A percentile compares a stretch with the other conserved stretches of the same genome.
These are phyloP conservation scores for Stylophora pistillata DNA, from an alignment of 64 coral and sea anemone species.

Conservation along the genomic window DNA sequence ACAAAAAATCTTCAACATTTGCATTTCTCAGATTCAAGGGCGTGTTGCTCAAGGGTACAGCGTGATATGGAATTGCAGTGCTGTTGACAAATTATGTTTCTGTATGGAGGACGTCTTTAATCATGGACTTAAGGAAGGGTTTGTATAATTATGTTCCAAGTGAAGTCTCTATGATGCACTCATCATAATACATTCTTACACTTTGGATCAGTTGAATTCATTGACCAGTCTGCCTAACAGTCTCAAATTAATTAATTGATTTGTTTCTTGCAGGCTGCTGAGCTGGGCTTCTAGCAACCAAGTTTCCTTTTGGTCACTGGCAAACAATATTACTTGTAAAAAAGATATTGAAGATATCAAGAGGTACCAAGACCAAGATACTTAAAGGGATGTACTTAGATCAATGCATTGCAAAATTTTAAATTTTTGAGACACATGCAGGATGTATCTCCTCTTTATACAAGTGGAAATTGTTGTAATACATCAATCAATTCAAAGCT, in stretches of 20 bases:
- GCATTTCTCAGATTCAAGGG: constrained; percentile 37
- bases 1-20: neutral
- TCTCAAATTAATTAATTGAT: too few species aligned
- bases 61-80: constrained; percentile 48
- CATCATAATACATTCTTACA: too few species aligned
- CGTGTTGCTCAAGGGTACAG: constrained; percentile 14
- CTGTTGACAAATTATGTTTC: constrained; percentile 48
- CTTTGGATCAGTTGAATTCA: neutral
- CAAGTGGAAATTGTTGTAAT: too few species aligned
- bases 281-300: constrained; percentile 75
- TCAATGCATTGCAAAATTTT: neutral
- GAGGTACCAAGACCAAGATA: constrained; percentile 28
- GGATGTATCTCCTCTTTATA: too few species aligned
- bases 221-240: too few species aligned
- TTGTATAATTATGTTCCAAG: too few species aligned
- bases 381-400: neutral
- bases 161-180: too few species aligned
- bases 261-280: constrained; percentile 46
- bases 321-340: constrained; percentile 73
- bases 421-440: neutral
- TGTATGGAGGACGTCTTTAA: constrained; percentile 60
- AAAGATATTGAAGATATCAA: constrained; percentile 72
- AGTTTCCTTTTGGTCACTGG: constrained; percentile 83
- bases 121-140: constrained; percentile 68
- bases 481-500: too few species aligned